phyloP scores from a whole-genome alignment of 2,113 vertebrate genomes.

The Pachycephala philippinensis region DNA sequence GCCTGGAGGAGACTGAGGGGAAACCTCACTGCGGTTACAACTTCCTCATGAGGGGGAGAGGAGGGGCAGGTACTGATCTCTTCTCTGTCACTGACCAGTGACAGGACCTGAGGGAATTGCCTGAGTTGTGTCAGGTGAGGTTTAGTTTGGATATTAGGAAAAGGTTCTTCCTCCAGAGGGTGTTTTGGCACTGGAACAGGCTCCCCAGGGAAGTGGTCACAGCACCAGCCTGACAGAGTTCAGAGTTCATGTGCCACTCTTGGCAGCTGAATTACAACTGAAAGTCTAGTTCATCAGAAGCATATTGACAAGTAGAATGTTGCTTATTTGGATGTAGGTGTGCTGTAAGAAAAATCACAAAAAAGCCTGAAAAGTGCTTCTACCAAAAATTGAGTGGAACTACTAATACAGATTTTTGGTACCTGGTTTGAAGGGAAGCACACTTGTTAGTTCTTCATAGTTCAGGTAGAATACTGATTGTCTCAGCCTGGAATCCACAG shows the following conservation, averaged over 20 bases:
- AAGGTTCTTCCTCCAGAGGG: not conserved
- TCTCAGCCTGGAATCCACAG: not conserved
- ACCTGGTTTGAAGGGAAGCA: not conserved
- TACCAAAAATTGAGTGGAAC: not conserved
- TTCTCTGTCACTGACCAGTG: not conserved
- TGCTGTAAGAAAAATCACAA: not conserved
- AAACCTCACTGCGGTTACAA: not conserved
- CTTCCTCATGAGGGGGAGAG: not conserved
- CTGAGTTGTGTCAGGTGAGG: no score
- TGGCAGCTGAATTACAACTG: not conserved
- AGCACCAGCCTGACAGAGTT: not conserved
- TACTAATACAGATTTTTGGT: not conserved
- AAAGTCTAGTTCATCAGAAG: not conserved
- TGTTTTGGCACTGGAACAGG: not conserved
- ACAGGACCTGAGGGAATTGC: rapidly evolving
- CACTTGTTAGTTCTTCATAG: not conserved
- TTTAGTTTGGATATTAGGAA: not conserved
- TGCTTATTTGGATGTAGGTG: not conserved
- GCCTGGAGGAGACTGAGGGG: not conserved
- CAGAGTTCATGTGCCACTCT: no score
- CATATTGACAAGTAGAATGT: not conserved
- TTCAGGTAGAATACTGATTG: not conserved
- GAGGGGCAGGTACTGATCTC: not conserved
- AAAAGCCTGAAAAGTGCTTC: not conserved
- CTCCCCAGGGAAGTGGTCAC: not conserved